Conservation (phyloP, 23 tunicate species). For the Oikopleura dioica region DNA sequence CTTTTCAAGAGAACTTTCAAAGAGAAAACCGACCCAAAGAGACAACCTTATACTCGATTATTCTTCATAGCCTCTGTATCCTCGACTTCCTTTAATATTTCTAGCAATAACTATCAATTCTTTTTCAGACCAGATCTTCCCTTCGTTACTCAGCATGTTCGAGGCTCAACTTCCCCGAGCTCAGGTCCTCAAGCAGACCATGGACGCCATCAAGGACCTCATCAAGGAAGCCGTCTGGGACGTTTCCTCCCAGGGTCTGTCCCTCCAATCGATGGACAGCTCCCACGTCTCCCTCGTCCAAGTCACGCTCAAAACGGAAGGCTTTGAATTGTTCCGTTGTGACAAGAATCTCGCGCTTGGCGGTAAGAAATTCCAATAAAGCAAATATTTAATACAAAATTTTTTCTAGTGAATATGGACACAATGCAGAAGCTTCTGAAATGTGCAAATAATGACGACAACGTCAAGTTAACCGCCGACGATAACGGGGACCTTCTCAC, state of each 20-base stretch:
- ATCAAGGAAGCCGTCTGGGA: neutral
- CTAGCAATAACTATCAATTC: no score
- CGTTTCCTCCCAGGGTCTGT: neutral
- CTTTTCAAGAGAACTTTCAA: no score
- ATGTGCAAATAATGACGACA: constrained; percentile 55
- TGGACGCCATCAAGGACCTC: no score
- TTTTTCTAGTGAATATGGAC: no score
- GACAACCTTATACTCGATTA: no score
- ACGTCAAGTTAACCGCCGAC: constrained; percentile 55
- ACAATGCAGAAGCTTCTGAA: constrained; percentile 43
- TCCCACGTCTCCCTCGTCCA: constrained; percentile 93
- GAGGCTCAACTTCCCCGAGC: no score
- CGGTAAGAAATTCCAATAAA: constrained; percentile 13
- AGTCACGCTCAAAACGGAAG: constrained; percentile 69
- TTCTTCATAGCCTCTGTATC: no score
- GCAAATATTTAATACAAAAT: neutral
- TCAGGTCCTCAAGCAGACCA: no score
- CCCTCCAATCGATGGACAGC: constrained; percentile 51
- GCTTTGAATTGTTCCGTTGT: constrained; percentile 86
- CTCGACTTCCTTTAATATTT: no score
- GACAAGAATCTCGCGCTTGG: constrained; percentile 90
- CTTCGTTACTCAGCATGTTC: no score
- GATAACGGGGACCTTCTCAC: constrained; percentile 59
- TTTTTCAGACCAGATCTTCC: no score
- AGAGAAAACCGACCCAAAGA: no score